Evolutionary conservation across 2,888 invertebrate species (phyloP).

Genomic region (Oligia latruncula): DNA sequence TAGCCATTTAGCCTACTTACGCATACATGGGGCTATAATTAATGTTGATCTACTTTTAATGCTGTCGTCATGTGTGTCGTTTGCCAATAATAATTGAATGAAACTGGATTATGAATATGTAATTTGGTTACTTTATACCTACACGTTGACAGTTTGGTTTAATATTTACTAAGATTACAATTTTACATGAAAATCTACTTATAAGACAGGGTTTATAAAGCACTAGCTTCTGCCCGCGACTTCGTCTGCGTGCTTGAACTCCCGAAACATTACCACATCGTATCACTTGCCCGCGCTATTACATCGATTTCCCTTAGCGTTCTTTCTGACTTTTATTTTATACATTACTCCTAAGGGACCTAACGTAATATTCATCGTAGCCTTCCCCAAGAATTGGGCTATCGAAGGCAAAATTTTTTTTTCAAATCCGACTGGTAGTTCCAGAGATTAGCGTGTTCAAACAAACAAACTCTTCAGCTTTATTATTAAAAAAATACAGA

Average conservation of each 20-base stretch:
- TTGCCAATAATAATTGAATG: neutral
- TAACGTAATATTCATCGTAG: too few species aligned
- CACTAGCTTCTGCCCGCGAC: neutral
- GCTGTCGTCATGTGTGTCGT: neutral
- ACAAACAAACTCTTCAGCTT: too few species aligned
- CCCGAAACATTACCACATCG: too few species aligned
- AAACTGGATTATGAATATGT: neutral
- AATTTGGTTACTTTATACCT: neutral
- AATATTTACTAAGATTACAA: neutral
- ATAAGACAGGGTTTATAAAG: neutral
- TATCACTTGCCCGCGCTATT: too few species aligned
- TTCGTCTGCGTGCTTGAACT: neutral
- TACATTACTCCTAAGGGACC: too few species aligned
- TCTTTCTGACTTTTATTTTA: too few species aligned
- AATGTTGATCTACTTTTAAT: slow-evolving; percentile 20
- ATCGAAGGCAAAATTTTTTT: too few species aligned
- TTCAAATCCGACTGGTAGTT: too few species aligned
- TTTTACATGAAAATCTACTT: neutral
- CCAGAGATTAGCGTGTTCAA: too few species aligned
- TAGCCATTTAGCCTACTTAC: slow-evolving; percentile 30
- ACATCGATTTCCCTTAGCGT: too few species aligned
- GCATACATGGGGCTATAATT: neutral
- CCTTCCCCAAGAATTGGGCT: too few species aligned
- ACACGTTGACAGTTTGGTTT: neutral
- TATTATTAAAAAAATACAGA: too few species aligned